A percentile compares a stretch with the other conserved stretches of the same genome.
phyloP scores from a whole-genome alignment of 2,888 invertebrate genomes.

The Drosophila helvetica region DNA sequence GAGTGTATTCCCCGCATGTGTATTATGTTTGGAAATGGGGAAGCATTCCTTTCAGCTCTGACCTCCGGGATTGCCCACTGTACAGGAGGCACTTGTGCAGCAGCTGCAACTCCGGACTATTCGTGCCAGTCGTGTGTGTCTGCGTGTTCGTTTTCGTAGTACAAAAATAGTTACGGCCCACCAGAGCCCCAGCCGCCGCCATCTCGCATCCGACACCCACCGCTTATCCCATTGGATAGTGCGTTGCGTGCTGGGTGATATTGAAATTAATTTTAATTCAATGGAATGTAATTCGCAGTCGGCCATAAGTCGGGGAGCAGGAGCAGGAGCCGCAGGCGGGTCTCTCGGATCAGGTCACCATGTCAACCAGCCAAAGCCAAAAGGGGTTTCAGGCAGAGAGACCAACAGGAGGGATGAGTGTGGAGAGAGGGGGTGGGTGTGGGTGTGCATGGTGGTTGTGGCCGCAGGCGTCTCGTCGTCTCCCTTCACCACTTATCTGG shows the following conservation, averaged over 20 bases:
- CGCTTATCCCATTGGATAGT: slow-evolving; percentile 4
- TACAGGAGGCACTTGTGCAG: slow-evolving; percentile 24
- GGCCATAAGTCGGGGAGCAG: slow-evolving; percentile 5
- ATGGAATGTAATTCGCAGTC: slow-evolving; percentile 51
- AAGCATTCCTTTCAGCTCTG: too few species aligned
- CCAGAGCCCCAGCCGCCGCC: background rate
- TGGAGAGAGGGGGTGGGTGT: background rate
- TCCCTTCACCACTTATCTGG: slow-evolving; percentile 53
- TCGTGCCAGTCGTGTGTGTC: background rate
- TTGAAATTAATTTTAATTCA: slow-evolving; percentile 68
- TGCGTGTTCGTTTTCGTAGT: slow-evolving; percentile 1
- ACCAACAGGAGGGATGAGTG: background rate
- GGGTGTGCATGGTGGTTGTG: slow-evolving; percentile 24
- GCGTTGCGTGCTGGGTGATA: slow-evolving; percentile 25
- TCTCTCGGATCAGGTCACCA: slow-evolving; percentile 41
- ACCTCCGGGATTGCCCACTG: too few species aligned
- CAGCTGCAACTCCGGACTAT: slow-evolving; percentile 22
- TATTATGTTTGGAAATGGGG: too few species aligned
- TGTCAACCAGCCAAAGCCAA: slow-evolving; percentile 46
- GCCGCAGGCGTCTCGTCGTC: slow-evolving; percentile 52
- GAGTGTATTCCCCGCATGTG: too few species aligned
- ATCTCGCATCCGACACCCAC: slow-evolving; percentile 2
- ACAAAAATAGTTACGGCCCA: background rate
- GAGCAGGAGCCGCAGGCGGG: slow-evolving; percentile 26
- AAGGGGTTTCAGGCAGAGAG: slow-evolving; percentile 2